These are phyloP conservation scores for Typhlomys cinereus DNA, from an alignment of 2,113 vertebrate species.

Conservation along the genomic window DNA sequence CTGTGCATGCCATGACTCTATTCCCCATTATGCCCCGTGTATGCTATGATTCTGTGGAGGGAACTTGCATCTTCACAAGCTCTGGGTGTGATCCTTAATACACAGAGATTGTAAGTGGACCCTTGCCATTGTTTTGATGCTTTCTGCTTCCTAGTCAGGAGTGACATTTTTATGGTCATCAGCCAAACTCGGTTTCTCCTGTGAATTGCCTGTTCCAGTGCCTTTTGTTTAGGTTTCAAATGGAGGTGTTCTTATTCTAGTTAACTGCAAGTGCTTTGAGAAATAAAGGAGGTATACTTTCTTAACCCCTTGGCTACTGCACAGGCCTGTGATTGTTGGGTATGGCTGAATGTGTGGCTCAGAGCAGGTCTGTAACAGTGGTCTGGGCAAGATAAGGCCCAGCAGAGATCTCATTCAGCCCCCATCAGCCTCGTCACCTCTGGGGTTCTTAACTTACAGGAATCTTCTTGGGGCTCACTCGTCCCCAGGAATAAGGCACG, in stretches of 20 bases:
- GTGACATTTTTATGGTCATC: conserved; percentile 48
- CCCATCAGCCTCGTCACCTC: too few species aligned
- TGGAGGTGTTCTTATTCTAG: not conserved
- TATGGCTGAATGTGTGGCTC: not conserved
- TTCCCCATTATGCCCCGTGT: accelerated
- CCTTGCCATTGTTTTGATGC: not conserved
- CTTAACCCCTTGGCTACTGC: not conserved
- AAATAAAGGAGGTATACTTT: not conserved
- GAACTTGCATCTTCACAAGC: not conserved
- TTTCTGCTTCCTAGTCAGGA: not conserved
- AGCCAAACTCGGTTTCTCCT: conserved; percentile 21
- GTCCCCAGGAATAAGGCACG: too few species aligned
- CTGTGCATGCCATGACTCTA: not conserved
- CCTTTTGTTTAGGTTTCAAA: conserved; percentile 36
- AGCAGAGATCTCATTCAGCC: too few species aligned
- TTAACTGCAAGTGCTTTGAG: not conserved
- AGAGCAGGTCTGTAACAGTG: not conserved
- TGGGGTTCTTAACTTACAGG: too few species aligned
- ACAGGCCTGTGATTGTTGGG: not conserved
- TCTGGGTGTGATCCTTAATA: not conserved
- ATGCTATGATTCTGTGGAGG: not conserved
- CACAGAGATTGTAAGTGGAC: not conserved
- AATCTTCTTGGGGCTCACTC: too few species aligned
- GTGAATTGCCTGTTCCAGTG: not conserved
- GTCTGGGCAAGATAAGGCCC: not conserved